Conservation (phyloP, 1,140 invertebrate species). For the Rhynchophorus ferrugineus region DNA sequence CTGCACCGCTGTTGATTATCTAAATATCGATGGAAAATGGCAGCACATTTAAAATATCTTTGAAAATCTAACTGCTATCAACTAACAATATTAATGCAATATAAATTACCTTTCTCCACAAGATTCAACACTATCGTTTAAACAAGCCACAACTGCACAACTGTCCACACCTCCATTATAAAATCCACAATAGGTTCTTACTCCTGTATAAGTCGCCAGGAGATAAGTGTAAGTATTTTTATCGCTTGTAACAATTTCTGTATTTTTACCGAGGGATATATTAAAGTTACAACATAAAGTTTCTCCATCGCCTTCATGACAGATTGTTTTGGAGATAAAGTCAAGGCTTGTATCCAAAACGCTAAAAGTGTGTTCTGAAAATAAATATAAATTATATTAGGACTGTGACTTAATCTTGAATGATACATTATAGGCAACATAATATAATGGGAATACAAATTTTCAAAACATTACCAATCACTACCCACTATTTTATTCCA, state of each 20-base stretch:
- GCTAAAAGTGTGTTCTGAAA: slow-evolving; percentile 18
- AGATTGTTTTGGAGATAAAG: slow-evolving; percentile 5
- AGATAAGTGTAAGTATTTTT: slow-evolving; percentile 34
- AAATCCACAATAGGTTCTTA: slow-evolving; percentile 35
- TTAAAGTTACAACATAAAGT: slow-evolving; percentile 23
- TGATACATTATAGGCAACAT: too few species aligned
- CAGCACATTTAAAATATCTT: too few species aligned
- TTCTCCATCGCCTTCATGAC: slow-evolving; percentile 15
- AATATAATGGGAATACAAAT: too few species aligned
- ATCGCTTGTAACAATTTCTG: neutral
- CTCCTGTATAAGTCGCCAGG: slow-evolving; percentile 44
- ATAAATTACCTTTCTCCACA: slow-evolving; percentile 43
- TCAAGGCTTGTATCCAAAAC: slow-evolving; percentile 12
- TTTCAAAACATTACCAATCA: too few species aligned
- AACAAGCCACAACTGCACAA: slow-evolving; percentile 46
- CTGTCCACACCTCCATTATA: slow-evolving; percentile 42
- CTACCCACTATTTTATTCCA: too few species aligned
- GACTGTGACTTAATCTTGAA: neutral
- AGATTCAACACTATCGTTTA: slow-evolving; percentile 37
- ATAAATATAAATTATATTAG: neutral
- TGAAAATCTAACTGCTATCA: too few species aligned
- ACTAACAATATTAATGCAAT: too few species aligned
- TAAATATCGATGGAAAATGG: too few species aligned
- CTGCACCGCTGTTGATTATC: too few species aligned
- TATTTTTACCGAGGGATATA: slow-evolving; percentile 6